Percentiles rank a stretch among this genome's conserved stretches.
These are phyloP conservation scores for Rhynchomys soricoides DNA, from an alignment of 2,113 vertebrate genomes.

Conservation along the genomic window DNA sequence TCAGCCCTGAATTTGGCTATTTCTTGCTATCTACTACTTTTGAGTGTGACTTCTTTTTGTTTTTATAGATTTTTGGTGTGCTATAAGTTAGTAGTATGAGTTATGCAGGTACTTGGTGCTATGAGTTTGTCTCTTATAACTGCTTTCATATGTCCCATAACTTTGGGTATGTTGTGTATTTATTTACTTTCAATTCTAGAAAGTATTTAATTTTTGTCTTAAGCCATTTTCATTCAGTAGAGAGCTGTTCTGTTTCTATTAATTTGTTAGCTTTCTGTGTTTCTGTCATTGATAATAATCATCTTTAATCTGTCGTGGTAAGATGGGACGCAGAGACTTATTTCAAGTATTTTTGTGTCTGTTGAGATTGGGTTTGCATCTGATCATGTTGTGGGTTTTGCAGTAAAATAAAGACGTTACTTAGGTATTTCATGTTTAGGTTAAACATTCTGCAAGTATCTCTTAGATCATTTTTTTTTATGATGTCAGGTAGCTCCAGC, in stretches of 20 bases:
- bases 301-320: not conserved
- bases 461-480: not conserved
- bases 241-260: not conserved
- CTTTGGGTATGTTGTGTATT: not conserved
- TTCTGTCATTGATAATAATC: not conserved
- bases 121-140: not conserved
- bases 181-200: not conserved
- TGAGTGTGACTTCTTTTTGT: not conserved
- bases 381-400: not conserved
- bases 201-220: not conserved
- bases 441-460: not conserved
- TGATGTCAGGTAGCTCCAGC: not conserved
- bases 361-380: not conserved
- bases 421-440: not conserved
- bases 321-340: not conserved
- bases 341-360: not conserved
- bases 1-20: not conserved
- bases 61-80: not conserved
- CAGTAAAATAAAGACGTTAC: not conserved
- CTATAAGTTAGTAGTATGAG: not conserved
- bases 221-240: not conserved
- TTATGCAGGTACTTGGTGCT: not conserved
- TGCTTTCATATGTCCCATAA: not conserved
- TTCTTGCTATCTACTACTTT: not conserved
- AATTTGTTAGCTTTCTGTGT: not conserved